A percentile compares a stretch with the other conserved stretches of the same genome.
phyloP scores from a whole-genome alignment of 2,888 invertebrate genomes.

The Acleris holmiana region DNA sequence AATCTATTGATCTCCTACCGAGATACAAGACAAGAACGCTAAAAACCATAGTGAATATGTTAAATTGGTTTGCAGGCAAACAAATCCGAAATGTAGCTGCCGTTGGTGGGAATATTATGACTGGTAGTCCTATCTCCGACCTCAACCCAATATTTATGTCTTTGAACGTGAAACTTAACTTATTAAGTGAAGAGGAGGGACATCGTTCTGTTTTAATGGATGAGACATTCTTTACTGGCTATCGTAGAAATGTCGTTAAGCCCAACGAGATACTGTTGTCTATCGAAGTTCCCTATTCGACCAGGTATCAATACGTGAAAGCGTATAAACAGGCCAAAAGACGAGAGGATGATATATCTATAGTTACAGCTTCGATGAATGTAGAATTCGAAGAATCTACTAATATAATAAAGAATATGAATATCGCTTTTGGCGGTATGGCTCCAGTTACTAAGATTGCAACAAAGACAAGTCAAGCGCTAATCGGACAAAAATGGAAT shows the following conservation, averaged over 20 bases:
- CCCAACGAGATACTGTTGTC: conserved; percentile 89
- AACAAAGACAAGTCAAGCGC: conserved; percentile 85
- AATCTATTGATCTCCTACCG: conserved; percentile 83
- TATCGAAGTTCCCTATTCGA: conserved; percentile 89
- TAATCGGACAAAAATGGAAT: conserved; percentile 88
- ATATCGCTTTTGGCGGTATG: conserved; percentile 96
- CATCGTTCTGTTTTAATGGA: conserved; percentile 87
- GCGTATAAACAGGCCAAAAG: conserved; percentile 94
- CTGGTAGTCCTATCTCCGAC: conserved; percentile 98
- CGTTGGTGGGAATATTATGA: conserved; percentile 97
- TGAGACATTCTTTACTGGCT: conserved; percentile 91
- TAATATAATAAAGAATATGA: conserved; percentile 83
- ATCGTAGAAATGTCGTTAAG: conserved; percentile 88
- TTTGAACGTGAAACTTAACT: conserved; percentile 89
- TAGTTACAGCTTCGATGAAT: conserved; percentile 92
- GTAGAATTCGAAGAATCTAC: conserved; percentile 85
- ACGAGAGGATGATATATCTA: conserved; percentile 95
- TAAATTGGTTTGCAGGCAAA: conserved; percentile 97
- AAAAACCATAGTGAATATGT: conserved; percentile 90
- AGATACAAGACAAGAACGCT: conserved; percentile 88
- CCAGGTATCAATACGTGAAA: conserved; percentile 87
- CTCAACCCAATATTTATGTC: conserved; percentile 96
- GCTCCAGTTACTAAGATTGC: conserved; percentile 94
- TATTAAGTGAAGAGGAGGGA: conserved; percentile 83
- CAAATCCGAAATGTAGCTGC: conserved; percentile 98